Conservation (phyloP, 2,113 vertebrate species). For the Phoxinus phoxinus region DNA sequence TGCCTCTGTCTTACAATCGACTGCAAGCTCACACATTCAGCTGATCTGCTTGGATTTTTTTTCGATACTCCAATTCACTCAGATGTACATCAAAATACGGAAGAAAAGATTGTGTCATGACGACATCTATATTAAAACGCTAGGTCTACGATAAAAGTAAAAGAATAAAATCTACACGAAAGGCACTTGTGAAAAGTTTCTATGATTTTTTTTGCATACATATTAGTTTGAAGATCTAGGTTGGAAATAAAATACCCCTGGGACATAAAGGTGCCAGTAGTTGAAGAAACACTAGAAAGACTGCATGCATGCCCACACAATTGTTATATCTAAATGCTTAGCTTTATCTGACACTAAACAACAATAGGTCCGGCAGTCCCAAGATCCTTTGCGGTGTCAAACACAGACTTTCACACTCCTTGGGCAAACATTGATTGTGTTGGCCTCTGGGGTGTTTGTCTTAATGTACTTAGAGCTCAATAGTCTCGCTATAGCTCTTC, state of each 20-base stretch:
- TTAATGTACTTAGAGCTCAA: slow-evolving; percentile 32
- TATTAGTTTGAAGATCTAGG: neutral
- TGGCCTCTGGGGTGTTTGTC: slow-evolving; percentile 12
- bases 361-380: slow-evolving; percentile 10
- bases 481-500: slow-evolving; percentile 17
- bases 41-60: too few relatives aligned
- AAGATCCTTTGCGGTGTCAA: slow-evolving; percentile 26
- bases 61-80: too few relatives aligned
- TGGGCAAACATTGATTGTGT: slow-evolving; percentile 29
- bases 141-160: too few relatives aligned
- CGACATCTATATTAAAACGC: too few relatives aligned
- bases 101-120: too few relatives aligned
- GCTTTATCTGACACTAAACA: slow-evolving; percentile 19
- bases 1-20: too few relatives aligned
- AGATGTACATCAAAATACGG: too few relatives aligned
- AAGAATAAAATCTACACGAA: too few relatives aligned
- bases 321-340: slow-evolving; percentile 3
- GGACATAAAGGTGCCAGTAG: neutral
- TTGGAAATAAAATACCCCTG: neutral
- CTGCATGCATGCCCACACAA: neutral
- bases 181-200: neutral
- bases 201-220: neutral
- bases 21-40: too few relatives aligned
- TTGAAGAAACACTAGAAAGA: neutral
- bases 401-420: slow-evolving; percentile 36